Conservation (phyloP, 2,797 vertebrate genomes). For the Remorina albescens region DNA sequence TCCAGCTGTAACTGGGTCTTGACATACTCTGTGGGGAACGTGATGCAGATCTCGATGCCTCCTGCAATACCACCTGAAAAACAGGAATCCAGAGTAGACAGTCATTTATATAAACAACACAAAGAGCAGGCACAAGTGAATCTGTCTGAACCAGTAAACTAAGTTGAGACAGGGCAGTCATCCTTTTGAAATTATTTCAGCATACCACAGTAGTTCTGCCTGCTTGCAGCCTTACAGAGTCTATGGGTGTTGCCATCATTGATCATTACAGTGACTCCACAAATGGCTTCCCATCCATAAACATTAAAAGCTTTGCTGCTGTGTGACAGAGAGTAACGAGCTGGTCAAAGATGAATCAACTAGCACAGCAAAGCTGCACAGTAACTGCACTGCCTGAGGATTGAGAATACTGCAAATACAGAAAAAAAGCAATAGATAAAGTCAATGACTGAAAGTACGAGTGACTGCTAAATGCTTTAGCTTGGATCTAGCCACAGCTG, state of each 20-base stretch:
- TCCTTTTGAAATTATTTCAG: slow-evolving; percentile 6
- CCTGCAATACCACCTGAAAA: slow-evolving; percentile 92
- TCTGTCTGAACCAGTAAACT: not conserved
- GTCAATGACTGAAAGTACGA: not conserved
- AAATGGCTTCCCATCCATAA: slow-evolving; percentile 69
- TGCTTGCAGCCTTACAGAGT: slow-evolving; percentile 27
- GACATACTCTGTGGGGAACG: slow-evolving; percentile 97
- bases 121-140: accelerated
- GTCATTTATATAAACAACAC: not conserved
- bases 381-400: slow-evolving; percentile 16
- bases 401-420: too few species aligned
- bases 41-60: slow-evolving; percentile 98
- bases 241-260: slow-evolving; percentile 54
- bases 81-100: slow-evolving; percentile 21
- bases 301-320: slow-evolving; percentile 60
- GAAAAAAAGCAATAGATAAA: not conserved
- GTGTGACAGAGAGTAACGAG: slow-evolving; percentile 57
- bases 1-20: slow-evolving; percentile 96
- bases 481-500: not conserved
- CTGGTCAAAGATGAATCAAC: slow-evolving; percentile 53
- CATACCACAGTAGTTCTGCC: slow-evolving; percentile 6
- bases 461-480: not conserved
- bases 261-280: slow-evolving; percentile 67
- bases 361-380: slow-evolving; percentile 21
- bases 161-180: not conserved